Evolutionary conservation across 30 jellyfish, hydroid and myxozoan genomes (phyloP), one percentile per base, ranked within the genome.

Genomic region (Cassiopea xamachana): DNA sequence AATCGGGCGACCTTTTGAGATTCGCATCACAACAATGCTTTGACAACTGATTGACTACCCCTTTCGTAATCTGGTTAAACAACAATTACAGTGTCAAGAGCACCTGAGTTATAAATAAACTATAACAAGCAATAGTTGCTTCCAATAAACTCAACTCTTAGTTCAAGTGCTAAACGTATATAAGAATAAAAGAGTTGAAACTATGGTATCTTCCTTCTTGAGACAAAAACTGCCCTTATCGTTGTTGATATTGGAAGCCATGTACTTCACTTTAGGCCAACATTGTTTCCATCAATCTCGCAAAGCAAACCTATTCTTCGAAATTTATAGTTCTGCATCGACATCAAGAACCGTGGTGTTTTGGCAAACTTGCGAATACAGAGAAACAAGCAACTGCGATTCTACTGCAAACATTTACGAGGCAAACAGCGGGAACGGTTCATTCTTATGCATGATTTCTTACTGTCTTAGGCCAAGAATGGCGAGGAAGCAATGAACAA

Each of bases 351-450:
- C 64, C 74, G 74, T 64, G 74, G 27, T 13, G 15, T 64, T 2
- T 64, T 17, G 74, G 14, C 14, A 14, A 64, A 64, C 27, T 5
- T 64, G 6, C 51, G 10, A 43, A 8, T 55, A 71, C 50, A 7
- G 80, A 71, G 80, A 71, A 71, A 71, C 58, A 18, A 43, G 27
- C 39, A 27, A 43, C 5, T 71, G 27, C 55, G 55, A 27, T 39
- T 14, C 51, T 18, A n/a, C 18, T 18, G 80, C 58, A 71, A 71
- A 1, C 80, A 71, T 71, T 19, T 71, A 71, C 80, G 27, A 27
- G 80, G 80, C 80, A 71, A 71, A 71, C 80, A 71, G 80, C 55
- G 55, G 80, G 80, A 17, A 7, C n/a, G 39, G 50, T 7, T 43
- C 80, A 43, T 71, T 6, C 27, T 71, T 71, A 71, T 71, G 80